phyloP scores from a whole-genome alignment of 2,797 vertebrate genomes.

The Platyrinchus mystaceus region DNA sequence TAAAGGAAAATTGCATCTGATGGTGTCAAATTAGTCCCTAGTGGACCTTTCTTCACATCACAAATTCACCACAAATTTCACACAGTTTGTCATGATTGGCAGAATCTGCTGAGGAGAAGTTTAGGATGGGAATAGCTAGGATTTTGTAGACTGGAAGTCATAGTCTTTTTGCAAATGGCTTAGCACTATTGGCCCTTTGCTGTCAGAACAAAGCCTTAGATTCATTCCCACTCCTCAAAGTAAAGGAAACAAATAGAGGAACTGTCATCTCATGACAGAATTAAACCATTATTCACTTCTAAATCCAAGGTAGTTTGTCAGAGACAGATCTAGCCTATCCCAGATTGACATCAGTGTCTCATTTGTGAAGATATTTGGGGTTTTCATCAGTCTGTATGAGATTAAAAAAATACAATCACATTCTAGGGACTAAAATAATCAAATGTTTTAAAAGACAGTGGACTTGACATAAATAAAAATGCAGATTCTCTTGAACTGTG shows the following conservation, averaged over 20 bases:
- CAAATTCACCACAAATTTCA: slow-evolving; percentile 40
- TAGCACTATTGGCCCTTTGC: background rate
- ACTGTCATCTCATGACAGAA: background rate
- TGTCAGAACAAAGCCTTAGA: slow-evolving; percentile 10
- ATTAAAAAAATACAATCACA: background rate
- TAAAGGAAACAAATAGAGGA: background rate
- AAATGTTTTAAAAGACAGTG: background rate
- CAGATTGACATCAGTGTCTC: background rate
- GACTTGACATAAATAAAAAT: background rate
- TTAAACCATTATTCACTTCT: background rate
- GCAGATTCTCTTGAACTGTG: background rate
- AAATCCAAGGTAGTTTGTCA: background rate
- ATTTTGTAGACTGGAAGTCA: background rate
- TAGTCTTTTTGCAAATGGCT: background rate
- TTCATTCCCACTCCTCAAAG: background rate
- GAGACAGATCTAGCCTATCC: background rate
- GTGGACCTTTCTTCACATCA: slow-evolving; percentile 42
- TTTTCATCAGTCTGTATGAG: background rate
- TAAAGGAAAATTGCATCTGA: slow-evolving; percentile 63
- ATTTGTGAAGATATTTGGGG: background rate
- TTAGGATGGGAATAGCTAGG: background rate
- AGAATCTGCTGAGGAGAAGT: background rate
- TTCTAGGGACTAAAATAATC: background rate
- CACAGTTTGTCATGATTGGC: slow-evolving; percentile 39
- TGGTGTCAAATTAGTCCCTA: slow-evolving; percentile 68